phyloP scores from a whole-genome alignment of 2,113 vertebrate species.

The Lophura nycthemera region DNA sequence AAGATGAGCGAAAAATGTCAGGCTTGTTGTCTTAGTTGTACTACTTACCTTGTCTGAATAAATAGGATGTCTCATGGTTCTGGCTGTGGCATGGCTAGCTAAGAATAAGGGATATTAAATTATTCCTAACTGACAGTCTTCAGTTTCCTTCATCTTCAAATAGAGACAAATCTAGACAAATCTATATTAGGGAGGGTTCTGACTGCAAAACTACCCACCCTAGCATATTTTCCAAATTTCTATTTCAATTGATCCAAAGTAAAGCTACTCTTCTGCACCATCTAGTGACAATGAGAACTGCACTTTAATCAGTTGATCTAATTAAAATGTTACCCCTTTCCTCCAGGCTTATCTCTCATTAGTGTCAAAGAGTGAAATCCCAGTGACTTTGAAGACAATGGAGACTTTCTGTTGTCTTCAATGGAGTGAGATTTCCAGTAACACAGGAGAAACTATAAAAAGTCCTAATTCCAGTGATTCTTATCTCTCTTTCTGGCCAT shows the following conservation, averaged over 20 bases:
- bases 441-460: neutral
- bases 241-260: conserved; percentile 29
- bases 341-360: neutral
- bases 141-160: neutral
- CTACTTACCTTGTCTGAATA: neutral
- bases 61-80: neutral
- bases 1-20: neutral
- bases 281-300: conserved; percentile 62
- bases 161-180: neutral
- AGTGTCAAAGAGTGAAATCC: neutral
- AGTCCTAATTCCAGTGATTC: neutral
- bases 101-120: neutral
- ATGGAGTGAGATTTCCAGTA: neutral
- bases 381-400: neutral
- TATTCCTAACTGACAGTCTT: neutral
- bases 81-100: neutral
- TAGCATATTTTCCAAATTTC: conserved; percentile 13
- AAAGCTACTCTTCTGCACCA: conserved; percentile 68
- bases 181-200: neutral
- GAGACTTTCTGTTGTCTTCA: neutral
- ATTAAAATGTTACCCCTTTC: conserved; percentile 17
- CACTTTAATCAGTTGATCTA: conserved; percentile 6
- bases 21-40: neutral
- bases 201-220: neutral
- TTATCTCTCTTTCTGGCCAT: neutral